A percentile compares a stretch with the other conserved stretches of the same genome.
These are phyloP conservation scores for Pipistrellus pygmaeus DNA, from an alignment of 2,797 vertebrate genomes.

Conservation along the genomic window DNA sequence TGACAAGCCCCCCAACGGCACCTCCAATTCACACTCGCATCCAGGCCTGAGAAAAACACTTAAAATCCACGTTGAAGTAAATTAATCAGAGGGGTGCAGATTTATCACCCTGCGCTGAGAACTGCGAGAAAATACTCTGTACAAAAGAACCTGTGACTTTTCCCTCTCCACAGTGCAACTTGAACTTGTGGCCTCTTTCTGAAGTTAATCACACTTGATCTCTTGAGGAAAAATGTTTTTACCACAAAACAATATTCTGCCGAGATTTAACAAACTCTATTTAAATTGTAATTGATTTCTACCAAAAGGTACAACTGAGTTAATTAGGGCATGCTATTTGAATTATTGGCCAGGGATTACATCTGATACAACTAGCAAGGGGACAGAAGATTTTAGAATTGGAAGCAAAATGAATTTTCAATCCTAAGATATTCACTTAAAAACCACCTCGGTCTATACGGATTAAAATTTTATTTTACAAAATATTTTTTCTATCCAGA, in stretches of 20 bases:
- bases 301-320: conserved; percentile 88
- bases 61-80: conserved; percentile 8
- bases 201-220: conserved; percentile 89
- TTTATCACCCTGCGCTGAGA: not conserved
- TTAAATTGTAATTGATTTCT: conserved; percentile 91
- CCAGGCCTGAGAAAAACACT: not conserved
- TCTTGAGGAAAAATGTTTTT: conserved; percentile 89
- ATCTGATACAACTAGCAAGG: conserved; percentile 75
- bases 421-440: conserved; percentile 64
- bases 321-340: conserved; percentile 87
- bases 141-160: conserved; percentile 62
- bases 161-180: conserved; percentile 81
- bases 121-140: conserved; percentile 57
- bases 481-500: not conserved
- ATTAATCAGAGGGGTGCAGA: conserved; percentile 14
- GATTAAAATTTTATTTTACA: not conserved
- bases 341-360: conserved; percentile 86
- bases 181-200: conserved; percentile 85
- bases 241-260: conserved; percentile 85
- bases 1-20: not conserved
- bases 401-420: conserved; percentile 82
- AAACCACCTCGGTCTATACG: not conserved
- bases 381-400: conserved; percentile 82
- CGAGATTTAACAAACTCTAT: conserved; percentile 87
- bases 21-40: not conserved